Conservation (phyloP, 2,888 invertebrate genomes). For the Tachina grossa region DNA sequence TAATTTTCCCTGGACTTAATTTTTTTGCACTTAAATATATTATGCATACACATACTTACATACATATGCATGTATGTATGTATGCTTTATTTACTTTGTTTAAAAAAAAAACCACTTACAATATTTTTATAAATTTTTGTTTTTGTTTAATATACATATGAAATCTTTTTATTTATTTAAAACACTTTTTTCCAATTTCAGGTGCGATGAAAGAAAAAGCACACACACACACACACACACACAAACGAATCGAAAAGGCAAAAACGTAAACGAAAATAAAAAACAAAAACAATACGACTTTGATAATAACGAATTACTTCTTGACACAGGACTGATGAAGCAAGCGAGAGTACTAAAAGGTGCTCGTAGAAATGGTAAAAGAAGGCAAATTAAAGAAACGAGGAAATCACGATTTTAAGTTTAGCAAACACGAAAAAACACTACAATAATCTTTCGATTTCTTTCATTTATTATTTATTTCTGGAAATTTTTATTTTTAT, state of each 20-base stretch:
- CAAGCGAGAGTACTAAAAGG: slow-evolving; percentile 33
- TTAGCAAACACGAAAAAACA: slow-evolving; percentile 44
- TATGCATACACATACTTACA: too few species aligned
- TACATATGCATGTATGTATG: too few species aligned
- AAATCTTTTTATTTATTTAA: slow-evolving; percentile 5
- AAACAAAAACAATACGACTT: slow-evolving; percentile 47
- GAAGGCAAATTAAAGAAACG: slow-evolving; percentile 43
- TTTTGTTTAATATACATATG: slow-evolving; percentile 2
- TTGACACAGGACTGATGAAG: slow-evolving; percentile 42
- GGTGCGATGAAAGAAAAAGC: slow-evolving; percentile 2
- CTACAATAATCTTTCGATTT: slow-evolving; percentile 20
- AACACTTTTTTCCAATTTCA: slow-evolving; percentile 28
- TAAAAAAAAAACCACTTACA: slow-evolving; percentile 41
- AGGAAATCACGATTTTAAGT: slow-evolving; percentile 60
- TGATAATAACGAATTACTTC: slow-evolving; percentile 42
- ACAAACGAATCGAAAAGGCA: slow-evolving; percentile 32
- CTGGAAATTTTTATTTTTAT: slow-evolving; percentile 2
- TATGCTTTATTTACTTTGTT: too few species aligned
- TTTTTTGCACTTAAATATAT: neutral
- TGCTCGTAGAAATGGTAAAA: slow-evolving; percentile 27
- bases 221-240: slow-evolving; percentile 20
- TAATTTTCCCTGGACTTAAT: neutral
- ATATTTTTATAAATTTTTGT: slow-evolving; percentile 6
- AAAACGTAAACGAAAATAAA: slow-evolving; percentile 25
- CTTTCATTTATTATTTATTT: slow-evolving; percentile 12